A percentile compares a stretch with the other conserved stretches of the same genome.
Evolutionary conservation across 2,888 invertebrate species (phyloP).

Genomic region (Stenichneumon culpator): DNA sequence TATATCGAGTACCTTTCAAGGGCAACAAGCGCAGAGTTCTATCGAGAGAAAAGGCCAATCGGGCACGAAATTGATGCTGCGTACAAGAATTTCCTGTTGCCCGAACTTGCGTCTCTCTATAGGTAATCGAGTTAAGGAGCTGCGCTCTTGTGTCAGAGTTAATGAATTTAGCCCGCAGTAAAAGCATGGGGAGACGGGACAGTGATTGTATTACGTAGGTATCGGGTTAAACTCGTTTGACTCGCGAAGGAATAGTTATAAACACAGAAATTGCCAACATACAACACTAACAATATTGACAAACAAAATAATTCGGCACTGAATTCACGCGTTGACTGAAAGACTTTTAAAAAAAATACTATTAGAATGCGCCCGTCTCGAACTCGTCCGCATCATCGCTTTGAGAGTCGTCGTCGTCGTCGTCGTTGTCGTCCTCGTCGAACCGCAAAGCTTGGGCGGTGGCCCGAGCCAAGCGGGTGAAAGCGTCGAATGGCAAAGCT

Average conservation of each 20-base stretch:
- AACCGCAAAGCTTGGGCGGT: constrained; percentile 51
- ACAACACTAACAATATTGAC: not conserved
- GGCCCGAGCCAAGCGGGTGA: constrained; percentile 4
- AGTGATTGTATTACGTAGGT: constrained; percentile 9
- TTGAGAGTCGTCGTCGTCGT: constrained; percentile 19
- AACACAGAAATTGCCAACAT: not conserved
- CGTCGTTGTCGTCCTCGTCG: constrained; percentile 30
- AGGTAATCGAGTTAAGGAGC: constrained; percentile 24
- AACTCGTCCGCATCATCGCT: constrained; percentile 51
- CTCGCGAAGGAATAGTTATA: no score
- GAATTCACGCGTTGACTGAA: no score
- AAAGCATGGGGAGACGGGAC: not conserved
- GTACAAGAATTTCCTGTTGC: constrained; percentile 1
- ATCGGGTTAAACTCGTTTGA: not conserved
- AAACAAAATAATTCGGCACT: no score
- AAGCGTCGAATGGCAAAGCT: constrained; percentile 54
- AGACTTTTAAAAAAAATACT: constrained; percentile 51
- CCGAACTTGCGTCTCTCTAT: not conserved
- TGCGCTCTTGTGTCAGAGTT: constrained; percentile 3
- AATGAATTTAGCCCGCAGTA: not conserved
- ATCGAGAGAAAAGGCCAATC: constrained; percentile 12
- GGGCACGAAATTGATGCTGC: not conserved
- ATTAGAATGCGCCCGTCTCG: constrained; percentile 52
- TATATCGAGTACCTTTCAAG: not conserved
- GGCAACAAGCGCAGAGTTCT: not conserved